Evolutionary conservation across 1,140 invertebrate species (phyloP), one percentile per base, ranked within the genome.

Genomic region (Hyposmocoma kahamanoa): DNA sequence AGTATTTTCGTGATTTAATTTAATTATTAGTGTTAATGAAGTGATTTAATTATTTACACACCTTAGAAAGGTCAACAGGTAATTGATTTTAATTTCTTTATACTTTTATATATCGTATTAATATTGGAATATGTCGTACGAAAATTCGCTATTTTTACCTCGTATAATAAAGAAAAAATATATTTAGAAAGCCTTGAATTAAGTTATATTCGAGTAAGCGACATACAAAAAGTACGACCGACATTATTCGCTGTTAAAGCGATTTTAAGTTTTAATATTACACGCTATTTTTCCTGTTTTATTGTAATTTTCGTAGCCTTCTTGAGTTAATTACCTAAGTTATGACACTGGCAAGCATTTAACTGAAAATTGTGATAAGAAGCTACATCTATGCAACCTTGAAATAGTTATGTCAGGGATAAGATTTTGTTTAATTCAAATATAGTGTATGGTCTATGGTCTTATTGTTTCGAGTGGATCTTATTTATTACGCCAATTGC

Each of bases 1-100:
- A 36, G 30, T n/a, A 15, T 36, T 36, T 36, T 36, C 18, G 13
- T 6, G 15, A 13, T 15, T 36, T 36, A 36, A 36, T 36, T 36
- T 36, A 36, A 36, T 36, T 36, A 36, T 13, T 36, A 17, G 32
- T 2, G 32, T 36, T 36, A 36, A 36, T 36, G 32, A 36, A 15
- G 32, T 36, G 32, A 2, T 36, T 36, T 36, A 36, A 36, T 36
- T 36, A 36, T 36, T 36, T 15, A 13, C 8, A 15, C 8, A 8
- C 1, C 8, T 17, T 15, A 36, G 15, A 6, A 36, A 36, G 18
- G 15, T 10, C 18, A 15, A n/a, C 32, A 36, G 32, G 32, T 36
- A 36, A 36, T 36, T 2, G n/a, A 36, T 13, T 6, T 36, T n/a
- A n/a, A 13, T 36, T 36, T 8, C 18, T 6, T 13, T 36, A 2